phyloP scores from a whole-genome alignment of 2,113 vertebrate genomes.

The Scomber scombrus region DNA sequence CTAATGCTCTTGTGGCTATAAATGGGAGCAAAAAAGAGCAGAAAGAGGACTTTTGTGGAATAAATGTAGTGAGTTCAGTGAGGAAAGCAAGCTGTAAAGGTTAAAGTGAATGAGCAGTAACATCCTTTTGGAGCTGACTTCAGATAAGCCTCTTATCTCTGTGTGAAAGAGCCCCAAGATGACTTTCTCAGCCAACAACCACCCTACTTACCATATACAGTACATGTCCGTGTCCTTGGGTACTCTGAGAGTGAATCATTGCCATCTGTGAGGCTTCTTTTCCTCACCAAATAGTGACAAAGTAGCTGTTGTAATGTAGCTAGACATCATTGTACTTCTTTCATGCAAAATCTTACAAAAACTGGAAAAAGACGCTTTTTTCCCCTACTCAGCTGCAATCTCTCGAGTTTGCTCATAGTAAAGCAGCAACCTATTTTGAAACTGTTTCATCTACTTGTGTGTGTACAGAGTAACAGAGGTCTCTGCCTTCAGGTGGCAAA shows the following conservation, averaged over 20 bases:
- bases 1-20: neutral
- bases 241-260: slow-evolving; percentile 27
- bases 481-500: slow-evolving; percentile 30
- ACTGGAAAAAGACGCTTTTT: slow-evolving; percentile 10
- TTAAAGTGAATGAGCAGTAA: neutral
- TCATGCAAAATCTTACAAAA: neutral
- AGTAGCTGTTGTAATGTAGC: neutral
- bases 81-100: slow-evolving; percentile 2
- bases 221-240: slow-evolving; percentile 4
- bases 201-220: slow-evolving; percentile 12
- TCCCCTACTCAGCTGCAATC: neutral
- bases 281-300: neutral
- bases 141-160: slow-evolving; percentile 37
- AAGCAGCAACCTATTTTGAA: slow-evolving; percentile 17
- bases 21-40: neutral
- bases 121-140: slow-evolving; percentile 15
- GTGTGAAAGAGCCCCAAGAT: slow-evolving; percentile 29
- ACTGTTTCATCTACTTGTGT: slow-evolving; percentile 25
- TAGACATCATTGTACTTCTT: neutral
- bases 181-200: slow-evolving; percentile 41
- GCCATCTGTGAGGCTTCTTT: slow-evolving; percentile 21
- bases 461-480: slow-evolving; percentile 14
- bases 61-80: neutral
- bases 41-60: neutral
- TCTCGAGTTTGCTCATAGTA: neutral